phyloP scores from a whole-genome alignment of 2,888 invertebrate species.

The Pristionchus japonicus region DNA sequence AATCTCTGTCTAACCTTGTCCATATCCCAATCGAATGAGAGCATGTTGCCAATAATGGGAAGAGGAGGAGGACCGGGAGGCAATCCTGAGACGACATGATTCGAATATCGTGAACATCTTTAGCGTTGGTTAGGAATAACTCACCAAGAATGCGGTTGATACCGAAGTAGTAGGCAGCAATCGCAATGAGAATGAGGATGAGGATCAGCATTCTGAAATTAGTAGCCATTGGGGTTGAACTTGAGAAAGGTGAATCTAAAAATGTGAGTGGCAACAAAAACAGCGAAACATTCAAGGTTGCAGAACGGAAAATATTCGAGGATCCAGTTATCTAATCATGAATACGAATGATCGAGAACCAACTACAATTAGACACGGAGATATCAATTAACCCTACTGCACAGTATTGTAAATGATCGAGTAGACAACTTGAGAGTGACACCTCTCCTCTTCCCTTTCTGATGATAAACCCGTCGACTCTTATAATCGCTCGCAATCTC shows the following conservation, averaged over 20 bases:
- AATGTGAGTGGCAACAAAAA: neutral
- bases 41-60: constrained; percentile 14
- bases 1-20: neutral
- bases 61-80: constrained; percentile 29
- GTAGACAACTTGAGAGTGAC: neutral
- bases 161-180: neutral
- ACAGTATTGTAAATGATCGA: no score
- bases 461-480: neutral
- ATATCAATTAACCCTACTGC: no score
- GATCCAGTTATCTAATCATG: neutral
- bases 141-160: constrained; percentile 11
- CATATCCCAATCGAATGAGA: neutral
- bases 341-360: no score
- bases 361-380: no score
- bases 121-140: neutral
- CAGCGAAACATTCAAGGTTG: neutral
- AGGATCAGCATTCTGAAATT: neutral
- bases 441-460: neutral
- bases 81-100: neutral
- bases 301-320: neutral
- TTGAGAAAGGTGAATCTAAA: neutral
- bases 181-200: neutral
- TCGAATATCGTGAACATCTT: neutral
- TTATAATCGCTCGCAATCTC: neutral
- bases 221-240: no score